Evolutionary conservation across 2,797 vertebrate species (phyloP).

Genomic region (Acrocephalus scirpaceus): DNA sequence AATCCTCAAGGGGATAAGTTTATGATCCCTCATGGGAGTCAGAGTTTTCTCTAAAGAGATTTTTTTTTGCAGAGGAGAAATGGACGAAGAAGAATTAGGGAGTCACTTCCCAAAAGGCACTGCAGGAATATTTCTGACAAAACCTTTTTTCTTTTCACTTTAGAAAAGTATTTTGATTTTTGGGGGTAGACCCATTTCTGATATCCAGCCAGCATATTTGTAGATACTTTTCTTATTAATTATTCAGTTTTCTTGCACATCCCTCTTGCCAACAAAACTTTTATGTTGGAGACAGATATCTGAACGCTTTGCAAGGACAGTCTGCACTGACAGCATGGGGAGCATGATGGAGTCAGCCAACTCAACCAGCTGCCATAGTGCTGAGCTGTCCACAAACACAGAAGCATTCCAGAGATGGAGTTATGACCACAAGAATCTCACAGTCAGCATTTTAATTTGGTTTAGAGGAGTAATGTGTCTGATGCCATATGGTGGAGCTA

Average conservation of each 20-base stretch:
- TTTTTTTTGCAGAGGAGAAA: neutral
- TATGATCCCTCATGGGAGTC: neutral
- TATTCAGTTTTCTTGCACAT: slow-evolving; percentile 19
- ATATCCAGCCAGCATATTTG: neutral
- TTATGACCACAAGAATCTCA: neutral
- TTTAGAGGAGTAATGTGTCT: neutral
- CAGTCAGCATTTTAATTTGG: neutral
- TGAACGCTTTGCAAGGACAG: neutral
- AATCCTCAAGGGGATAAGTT: neutral
- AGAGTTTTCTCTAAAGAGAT: neutral
- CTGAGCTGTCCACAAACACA: slow-evolving; percentile 40
- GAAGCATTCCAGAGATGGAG: neutral
- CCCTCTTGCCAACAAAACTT: slow-evolving; percentile 40
- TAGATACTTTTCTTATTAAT: neutral
- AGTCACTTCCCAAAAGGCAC: neutral
- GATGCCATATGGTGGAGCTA: neutral
- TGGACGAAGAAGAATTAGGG: neutral
- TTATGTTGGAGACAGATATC: slow-evolving; percentile 24
- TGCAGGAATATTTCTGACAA: neutral
- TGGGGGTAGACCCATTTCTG: neutral
- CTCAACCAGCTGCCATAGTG: slow-evolving; percentile 3
- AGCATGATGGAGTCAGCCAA: slow-evolving; percentile 14
- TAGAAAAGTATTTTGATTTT: neutral
- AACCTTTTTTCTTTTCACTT: neutral
- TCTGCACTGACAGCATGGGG: neutral